A percentile compares a stretch with the other conserved stretches of the same genome.
phyloP scores from a whole-genome alignment of 1,140 invertebrate genomes.

The Hirudo medicinalis region DNA sequence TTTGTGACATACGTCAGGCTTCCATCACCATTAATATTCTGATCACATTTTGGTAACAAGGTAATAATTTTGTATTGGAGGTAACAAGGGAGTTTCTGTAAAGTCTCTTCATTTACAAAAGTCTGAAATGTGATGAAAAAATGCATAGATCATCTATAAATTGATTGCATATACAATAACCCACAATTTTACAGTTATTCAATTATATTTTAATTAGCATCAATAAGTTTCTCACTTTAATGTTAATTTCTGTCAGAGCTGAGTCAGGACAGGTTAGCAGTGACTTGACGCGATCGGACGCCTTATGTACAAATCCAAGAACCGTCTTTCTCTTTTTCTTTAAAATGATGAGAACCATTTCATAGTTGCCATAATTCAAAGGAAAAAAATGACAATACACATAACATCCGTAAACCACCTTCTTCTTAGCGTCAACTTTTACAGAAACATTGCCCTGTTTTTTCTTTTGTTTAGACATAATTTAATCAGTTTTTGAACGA shows the following conservation, averaged over 20 bases:
- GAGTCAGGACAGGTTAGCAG: background rate
- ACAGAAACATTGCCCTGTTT: too few relatives aligned
- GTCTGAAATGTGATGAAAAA: background rate
- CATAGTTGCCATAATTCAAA: background rate
- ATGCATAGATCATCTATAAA: background rate
- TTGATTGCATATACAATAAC: background rate
- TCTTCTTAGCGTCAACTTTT: too few relatives aligned
- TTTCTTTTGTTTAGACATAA: too few relatives aligned
- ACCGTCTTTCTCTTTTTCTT: slow-evolving; percentile 2
- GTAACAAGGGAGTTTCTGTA: background rate
- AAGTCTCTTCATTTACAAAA: slow-evolving; percentile 6
- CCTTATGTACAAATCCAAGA: background rate
- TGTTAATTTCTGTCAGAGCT: slow-evolving; percentile 4
- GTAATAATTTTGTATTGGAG: background rate
- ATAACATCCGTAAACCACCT: background rate
- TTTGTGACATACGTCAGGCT: slow-evolving; percentile 3
- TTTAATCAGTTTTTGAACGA: too few relatives aligned
- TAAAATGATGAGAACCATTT: background rate
- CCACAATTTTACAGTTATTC: background rate
- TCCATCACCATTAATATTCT: background rate
- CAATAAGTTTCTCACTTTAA: background rate
- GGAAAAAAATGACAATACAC: background rate
- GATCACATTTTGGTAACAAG: slow-evolving; percentile 9
- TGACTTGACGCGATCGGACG: background rate
- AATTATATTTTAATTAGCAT: background rate